A percentile compares a stretch with the other conserved stretches of the same genome.
Conservation (phyloP, 2,888 invertebrate genomes). For the Clusia tigrina region DNA sequence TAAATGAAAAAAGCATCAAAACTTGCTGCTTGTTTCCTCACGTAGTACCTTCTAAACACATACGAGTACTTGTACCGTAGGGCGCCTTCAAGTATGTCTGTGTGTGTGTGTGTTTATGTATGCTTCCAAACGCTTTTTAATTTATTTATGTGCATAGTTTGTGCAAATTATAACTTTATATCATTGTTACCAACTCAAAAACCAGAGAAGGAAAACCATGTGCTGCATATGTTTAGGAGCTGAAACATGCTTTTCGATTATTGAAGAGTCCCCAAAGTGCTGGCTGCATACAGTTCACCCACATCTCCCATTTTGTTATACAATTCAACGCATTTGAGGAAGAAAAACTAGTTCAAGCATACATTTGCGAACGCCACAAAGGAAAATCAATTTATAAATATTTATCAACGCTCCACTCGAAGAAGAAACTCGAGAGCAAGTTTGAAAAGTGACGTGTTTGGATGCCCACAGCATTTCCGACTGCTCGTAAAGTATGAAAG, state of each 20-base stretch:
- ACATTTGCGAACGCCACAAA: neutral
- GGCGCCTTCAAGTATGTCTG: too few species aligned
- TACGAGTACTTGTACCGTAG: too few species aligned
- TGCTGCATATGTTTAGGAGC: neutral
- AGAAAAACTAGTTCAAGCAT: neutral
- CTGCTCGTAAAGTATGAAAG: too few species aligned
- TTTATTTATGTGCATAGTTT: too few species aligned
- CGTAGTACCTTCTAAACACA: too few species aligned
- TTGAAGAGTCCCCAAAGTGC: neutral
- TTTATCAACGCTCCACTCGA: constrained; percentile 30
- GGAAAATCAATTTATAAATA: constrained; percentile 37
- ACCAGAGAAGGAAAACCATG: too few species aligned
- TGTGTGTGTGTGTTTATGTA: neutral
- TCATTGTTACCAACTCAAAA: too few species aligned
- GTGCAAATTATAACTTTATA: too few species aligned
- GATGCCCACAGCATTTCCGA: neutral
- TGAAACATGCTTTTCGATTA: too few species aligned
- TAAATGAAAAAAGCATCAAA: too few species aligned
- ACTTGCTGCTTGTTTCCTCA: too few species aligned
- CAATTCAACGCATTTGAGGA: neutral
- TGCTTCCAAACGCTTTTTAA: neutral
- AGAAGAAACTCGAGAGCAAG: constrained; percentile 2
- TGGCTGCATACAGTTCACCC: neutral
- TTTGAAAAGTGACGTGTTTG: neutral
- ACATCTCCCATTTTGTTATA: neutral